Percentiles rank a stretch among this genome's conserved stretches.
These are phyloP conservation scores for Piprites chloris DNA, from an alignment of 2,113 vertebrate species.

Conservation along the genomic window DNA sequence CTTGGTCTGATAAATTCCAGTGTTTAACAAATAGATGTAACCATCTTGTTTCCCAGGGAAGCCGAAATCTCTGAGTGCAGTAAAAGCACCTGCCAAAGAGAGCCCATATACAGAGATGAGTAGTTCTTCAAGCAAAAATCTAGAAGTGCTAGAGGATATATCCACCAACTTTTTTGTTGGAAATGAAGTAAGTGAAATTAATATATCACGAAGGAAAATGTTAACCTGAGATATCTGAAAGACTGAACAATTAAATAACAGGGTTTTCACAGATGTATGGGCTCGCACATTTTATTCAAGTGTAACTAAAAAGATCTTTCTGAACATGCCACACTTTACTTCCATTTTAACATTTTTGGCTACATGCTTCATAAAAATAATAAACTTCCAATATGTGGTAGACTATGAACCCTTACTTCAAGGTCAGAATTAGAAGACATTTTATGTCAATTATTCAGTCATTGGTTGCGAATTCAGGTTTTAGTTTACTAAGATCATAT, in stretches of 20 bases:
- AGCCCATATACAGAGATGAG: slow-evolving; percentile 65
- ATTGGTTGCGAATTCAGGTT: neutral
- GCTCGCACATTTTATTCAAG: neutral
- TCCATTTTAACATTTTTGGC: neutral
- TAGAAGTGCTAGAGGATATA: slow-evolving; percentile 71
- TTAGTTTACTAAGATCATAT: neutral
- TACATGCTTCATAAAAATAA: neutral
- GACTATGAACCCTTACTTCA: neutral
- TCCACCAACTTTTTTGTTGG: slow-evolving; percentile 82
- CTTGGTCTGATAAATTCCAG: neutral
- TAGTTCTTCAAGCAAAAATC: slow-evolving; percentile 60
- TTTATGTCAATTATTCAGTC: no score
- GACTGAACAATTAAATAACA: neutral
- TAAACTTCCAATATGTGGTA: neutral
- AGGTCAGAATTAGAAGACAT: neutral
- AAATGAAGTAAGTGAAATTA: slow-evolving; percentile 81
- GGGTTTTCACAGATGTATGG: neutral
- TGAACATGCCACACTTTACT: neutral
- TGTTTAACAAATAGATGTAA: neutral
- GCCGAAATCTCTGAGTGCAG: neutral
- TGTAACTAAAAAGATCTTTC: neutral
- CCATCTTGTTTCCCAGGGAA: slow-evolving; percentile 56
- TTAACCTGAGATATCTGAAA: neutral
- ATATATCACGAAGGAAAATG: neutral
- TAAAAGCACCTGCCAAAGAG: neutral